These are phyloP conservation scores for Vulpes vulpes DNA, from an alignment of 2,113 vertebrate species.

Conservation along the genomic window DNA sequence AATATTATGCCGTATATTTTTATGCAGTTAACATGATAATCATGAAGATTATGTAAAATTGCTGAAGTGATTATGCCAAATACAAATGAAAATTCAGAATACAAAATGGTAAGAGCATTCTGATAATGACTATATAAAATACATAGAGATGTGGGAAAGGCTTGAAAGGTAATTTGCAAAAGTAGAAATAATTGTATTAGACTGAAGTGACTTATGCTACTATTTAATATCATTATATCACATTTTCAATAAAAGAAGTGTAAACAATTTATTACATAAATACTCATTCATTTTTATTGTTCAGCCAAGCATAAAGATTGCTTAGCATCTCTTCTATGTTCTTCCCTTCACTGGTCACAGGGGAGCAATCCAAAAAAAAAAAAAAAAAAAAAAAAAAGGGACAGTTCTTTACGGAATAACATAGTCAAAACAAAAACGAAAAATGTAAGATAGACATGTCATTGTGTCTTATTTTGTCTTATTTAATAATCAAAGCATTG, in stretches of 20 bases:
- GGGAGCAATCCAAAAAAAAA: neutral
- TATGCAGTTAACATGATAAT: constrained; percentile 8
- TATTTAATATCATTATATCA: neutral
- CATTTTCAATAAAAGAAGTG: constrained; percentile 12
- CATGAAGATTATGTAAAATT: neutral
- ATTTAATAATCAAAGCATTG: neutral
- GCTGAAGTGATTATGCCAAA: neutral
- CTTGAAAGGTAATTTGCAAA: constrained; percentile 44
- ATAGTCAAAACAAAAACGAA: neutral
- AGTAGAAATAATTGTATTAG: constrained; percentile 10
- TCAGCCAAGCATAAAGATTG: neutral
- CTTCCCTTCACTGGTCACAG: neutral
- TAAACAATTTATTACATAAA: neutral
- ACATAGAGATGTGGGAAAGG: neutral
- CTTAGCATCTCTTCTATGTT: neutral
- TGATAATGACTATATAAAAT: neutral
- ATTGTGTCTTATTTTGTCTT: neutral
- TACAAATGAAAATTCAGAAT: neutral
- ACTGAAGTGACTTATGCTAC: constrained; percentile 17
- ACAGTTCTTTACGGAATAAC: neutral
- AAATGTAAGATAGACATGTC: neutral
- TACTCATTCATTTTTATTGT: neutral
- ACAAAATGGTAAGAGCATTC: neutral
- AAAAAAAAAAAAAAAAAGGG: neutral
- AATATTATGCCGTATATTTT: neutral